A percentile compares a stretch with the other conserved stretches of the same genome.
phyloP scores from a whole-genome alignment of 2,797 vertebrate genomes.

The Acanthurus lineatus region DNA sequence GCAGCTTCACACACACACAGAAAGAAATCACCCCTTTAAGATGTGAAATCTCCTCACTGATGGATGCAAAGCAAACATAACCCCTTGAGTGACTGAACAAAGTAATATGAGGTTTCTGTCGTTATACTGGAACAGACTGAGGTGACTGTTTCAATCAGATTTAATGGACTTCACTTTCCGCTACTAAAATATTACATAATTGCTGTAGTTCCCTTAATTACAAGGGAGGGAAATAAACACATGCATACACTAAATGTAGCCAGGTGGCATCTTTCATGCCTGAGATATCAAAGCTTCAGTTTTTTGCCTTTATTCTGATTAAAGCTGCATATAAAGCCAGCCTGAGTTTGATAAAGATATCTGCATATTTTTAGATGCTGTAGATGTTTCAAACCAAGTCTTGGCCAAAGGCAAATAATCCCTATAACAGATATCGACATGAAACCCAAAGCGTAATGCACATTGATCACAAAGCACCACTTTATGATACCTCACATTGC shows the following conservation, averaged over 20 bases:
- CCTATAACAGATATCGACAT: conserved; percentile 16
- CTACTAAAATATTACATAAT: conserved; percentile 1
- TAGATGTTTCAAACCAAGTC: not conserved
- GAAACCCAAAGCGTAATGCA: not conserved
- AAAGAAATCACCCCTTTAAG: conserved; percentile 8
- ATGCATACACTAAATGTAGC: not conserved
- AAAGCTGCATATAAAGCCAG: not conserved
- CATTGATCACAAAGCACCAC: conserved; percentile 41
- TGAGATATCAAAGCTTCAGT: not conserved
- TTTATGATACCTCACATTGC: conserved; percentile 16
- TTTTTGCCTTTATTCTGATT: not conserved
- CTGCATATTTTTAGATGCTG: not conserved
- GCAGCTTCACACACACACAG: conserved; percentile 67
- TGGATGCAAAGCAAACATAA: not conserved
- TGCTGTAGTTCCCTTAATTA: not conserved
- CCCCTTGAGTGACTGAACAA: no score
- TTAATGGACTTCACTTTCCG: no score
- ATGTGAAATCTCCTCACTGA: not conserved
- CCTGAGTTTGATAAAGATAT: not conserved
- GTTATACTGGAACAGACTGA: conserved; percentile 1
- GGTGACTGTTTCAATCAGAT: not conserved
- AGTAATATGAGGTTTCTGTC: conserved; percentile 10
- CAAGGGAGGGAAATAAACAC: not conserved
- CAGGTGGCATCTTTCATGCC: conserved; percentile 1
- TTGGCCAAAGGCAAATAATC: conserved; percentile 13